Evolutionary conservation across 1,140 invertebrate species (phyloP).

Genomic region (Zaprionus taronus): DNA sequence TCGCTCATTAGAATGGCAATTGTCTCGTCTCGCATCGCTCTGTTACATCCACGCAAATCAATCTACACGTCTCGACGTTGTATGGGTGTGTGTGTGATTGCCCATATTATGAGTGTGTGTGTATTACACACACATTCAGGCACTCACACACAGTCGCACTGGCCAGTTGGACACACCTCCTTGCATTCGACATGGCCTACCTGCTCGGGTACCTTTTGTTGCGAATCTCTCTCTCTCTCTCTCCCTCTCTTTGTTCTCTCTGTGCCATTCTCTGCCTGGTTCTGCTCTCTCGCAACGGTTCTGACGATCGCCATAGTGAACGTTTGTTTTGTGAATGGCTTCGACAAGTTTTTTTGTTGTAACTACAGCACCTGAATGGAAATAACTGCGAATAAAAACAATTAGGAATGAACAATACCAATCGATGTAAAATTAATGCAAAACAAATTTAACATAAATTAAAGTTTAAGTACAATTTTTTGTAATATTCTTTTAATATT

Average conservation of each 20-base stretch:
- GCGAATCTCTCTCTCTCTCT: conserved; percentile 54
- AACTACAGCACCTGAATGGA: neutral
- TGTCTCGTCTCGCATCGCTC: conserved; percentile 24
- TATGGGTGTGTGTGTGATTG: neutral
- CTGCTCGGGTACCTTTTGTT: conserved; percentile 75
- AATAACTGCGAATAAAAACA: neutral
- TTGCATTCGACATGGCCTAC: conserved; percentile 60
- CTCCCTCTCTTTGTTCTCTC: conserved; percentile 12
- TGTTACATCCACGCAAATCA: conserved; percentile 21
- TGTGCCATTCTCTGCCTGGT: conserved; percentile 37
- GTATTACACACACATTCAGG: conserved; percentile 7
- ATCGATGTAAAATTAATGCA: neutral
- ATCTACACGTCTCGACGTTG: conserved; percentile 5
- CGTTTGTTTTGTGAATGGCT: conserved; percentile 26
- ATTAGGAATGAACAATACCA: neutral
- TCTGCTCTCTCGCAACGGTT: conserved; percentile 16
- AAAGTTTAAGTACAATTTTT: too few species aligned
- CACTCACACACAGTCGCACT: conserved; percentile 13
- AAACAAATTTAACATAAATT: too few species aligned
- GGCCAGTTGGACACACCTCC: conserved; percentile 74
- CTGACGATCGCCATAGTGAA: conserved; percentile 62
- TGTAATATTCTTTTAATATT: too few species aligned
- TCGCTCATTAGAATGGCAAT: conserved; percentile 67
- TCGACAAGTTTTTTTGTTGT: neutral
- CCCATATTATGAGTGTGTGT: conserved; percentile 25